Evolutionary conservation across 2,113 vertebrate species (phyloP), one percentile per base, ranked within the genome.

Genomic region (Sturnira hondurensis): DNA sequence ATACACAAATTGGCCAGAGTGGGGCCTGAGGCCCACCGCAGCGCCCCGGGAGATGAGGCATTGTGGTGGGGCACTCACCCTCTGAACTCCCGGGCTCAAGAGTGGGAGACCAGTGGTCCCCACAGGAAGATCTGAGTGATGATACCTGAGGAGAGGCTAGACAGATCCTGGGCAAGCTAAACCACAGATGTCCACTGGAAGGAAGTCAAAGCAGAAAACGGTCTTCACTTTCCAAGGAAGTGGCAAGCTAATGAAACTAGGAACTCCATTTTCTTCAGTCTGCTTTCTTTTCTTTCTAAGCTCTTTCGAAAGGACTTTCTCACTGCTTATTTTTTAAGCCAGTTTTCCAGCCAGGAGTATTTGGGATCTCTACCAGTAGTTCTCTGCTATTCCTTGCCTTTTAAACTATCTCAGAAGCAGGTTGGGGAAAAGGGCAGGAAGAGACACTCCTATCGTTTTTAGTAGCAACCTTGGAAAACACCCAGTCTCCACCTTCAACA

Each of bases 221-320:
- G 89, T 89, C 86, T 96, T 56, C 13, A n/a, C 84, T 61, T 78
- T 56, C 19, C 71, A 70, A 17, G 3, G 13, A 36, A 90, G 38
- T 28, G 8, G 2, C 52, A 90, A 94, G 73, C 85, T 17, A 28
- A 13, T 45, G 70, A 22, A 92, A 33, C 76, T 24, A 63, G 61
- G 22, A 47, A 61, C 4, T 84, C 87, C 95, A 47, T 96, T 96
- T 47, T 90, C 4, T 74, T 87, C n/a, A 83, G 38, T 47, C 61
- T 88, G 17, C 58, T 73, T 95, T 97, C 52, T 56, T 96, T 20
- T 94, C 63, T 96, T 91, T 56, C 56, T 8, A 94, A 67, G 81
- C 6, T 41, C 15, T 91, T 97, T 96, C 56, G 93, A 80, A 93
- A 80, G 43, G 41, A 31, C 63, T 58, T 84, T 71, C 54, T 86